Evolutionary conservation across 2,888 invertebrate genomes (phyloP).

Genomic region (Apoda limacodes): DNA sequence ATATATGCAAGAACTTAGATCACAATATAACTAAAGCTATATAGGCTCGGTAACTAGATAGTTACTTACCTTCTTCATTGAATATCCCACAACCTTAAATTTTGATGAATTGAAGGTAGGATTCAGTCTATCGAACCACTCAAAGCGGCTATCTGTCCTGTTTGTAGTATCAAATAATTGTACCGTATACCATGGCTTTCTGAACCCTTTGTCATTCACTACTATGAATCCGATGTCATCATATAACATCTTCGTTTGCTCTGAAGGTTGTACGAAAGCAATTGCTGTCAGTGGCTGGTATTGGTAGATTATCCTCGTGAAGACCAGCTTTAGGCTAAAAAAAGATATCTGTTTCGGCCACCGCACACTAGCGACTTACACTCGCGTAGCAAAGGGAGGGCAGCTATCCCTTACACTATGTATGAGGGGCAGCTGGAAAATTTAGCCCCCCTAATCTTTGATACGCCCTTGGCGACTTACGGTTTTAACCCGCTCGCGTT

Average conservation of each 20-base stretch:
- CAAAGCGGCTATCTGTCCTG: constrained; percentile 31
- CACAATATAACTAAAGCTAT: too few species aligned
- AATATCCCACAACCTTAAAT: constrained; percentile 36
- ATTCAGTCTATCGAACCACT: constrained; percentile 30
- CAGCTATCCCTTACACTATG: too few species aligned
- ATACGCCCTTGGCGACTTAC: too few species aligned
- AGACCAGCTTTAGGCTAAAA: constrained; percentile 36
- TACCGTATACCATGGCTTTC: constrained; percentile 24
- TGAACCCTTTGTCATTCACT: constrained; percentile 17
- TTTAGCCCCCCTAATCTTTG: too few species aligned
- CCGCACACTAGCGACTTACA: too few species aligned
- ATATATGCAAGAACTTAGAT: too few species aligned
- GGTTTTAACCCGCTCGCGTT: too few species aligned
- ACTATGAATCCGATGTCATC: constrained; percentile 47
- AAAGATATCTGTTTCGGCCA: too few species aligned
- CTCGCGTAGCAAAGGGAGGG: too few species aligned
- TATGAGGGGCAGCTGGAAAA: too few species aligned
- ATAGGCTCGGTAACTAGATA: too few species aligned
- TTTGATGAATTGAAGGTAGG: constrained; percentile 11
- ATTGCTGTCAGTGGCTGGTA: constrained; percentile 18
- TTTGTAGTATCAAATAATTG: constrained; percentile 21
- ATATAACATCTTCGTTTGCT: constrained; percentile 29
- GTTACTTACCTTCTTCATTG: constrained; percentile 28
- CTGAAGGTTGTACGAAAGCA: constrained; percentile 34
- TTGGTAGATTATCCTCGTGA: constrained; percentile 32